phyloP scores from a whole-genome alignment of 2,888 invertebrate genomes.

The Agriopis leucophaearia region DNA sequence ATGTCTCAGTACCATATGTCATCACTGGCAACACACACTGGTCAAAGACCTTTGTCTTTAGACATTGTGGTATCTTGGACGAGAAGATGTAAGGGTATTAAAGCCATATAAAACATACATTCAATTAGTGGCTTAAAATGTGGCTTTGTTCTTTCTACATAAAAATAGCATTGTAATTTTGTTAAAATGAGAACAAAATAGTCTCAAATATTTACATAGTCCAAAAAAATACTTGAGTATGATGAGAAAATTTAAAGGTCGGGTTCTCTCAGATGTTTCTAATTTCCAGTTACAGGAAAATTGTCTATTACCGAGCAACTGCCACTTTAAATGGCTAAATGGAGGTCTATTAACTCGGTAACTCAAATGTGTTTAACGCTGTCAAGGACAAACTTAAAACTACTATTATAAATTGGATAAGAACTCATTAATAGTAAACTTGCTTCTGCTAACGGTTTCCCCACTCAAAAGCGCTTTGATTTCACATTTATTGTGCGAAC shows the following conservation, averaged over 20 bases:
- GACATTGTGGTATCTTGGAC: too few relatives aligned
- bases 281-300: constrained; percentile 14
- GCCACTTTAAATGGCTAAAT: constrained; percentile 9
- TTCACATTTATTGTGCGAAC: too few relatives aligned
- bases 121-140: too few relatives aligned
- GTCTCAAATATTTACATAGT: not conserved
- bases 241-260: not conserved
- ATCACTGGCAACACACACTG: too few relatives aligned
- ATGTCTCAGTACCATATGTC: too few relatives aligned
- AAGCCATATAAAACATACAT: too few relatives aligned
- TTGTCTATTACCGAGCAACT: constrained; percentile 8
- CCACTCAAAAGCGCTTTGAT: too few relatives aligned
- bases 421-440: too few relatives aligned
- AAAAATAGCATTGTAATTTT: not conserved
- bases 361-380: constrained; percentile 10
- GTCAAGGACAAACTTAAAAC: not conserved
- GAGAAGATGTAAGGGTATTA: too few relatives aligned
- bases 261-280: constrained; percentile 10
- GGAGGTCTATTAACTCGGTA: constrained; percentile 11
- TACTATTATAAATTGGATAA: not conserved
- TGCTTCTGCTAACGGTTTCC: too few relatives aligned
- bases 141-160: too few relatives aligned
- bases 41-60: too few relatives aligned
- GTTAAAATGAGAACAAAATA: not conserved
- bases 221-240: not conserved